A percentile compares a stretch with the other conserved stretches of the same genome.
phyloP scores from a whole-genome alignment of 37 sponge, comb jelly and placozoan species.

The Cladorhizidae sp. region DNA sequence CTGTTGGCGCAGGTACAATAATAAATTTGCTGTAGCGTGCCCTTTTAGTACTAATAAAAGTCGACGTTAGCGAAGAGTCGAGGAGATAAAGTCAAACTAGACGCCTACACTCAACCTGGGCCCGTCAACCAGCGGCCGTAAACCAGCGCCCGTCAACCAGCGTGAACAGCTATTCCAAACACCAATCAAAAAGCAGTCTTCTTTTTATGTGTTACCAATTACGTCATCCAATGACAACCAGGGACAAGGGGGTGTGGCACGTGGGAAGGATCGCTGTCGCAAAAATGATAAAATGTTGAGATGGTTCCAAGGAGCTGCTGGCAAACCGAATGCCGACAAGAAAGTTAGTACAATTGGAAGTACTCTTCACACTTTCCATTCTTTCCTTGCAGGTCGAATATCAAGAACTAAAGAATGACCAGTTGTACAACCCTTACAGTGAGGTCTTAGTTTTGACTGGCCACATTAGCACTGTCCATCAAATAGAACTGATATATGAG shows the following conservation, averaged over 20 bases:
- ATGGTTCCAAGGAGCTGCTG: slow-evolving; percentile 3
- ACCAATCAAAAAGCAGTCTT: not conserved
- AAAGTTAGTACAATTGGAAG: not conserved
- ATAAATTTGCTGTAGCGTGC: too few species aligned
- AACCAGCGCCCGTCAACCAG: not conserved
- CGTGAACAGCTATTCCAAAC: not conserved
- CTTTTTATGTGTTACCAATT: not conserved
- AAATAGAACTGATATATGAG: slow-evolving; percentile 36
- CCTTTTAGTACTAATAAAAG: too few species aligned
- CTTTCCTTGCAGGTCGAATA: slow-evolving; percentile 7
- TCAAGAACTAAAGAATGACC: slow-evolving; percentile 35
- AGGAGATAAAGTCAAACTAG: too few species aligned
- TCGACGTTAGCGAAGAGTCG: too few species aligned
- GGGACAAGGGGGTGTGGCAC: not conserved
- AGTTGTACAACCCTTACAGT: slow-evolving; percentile 50
- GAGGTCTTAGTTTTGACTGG: slow-evolving; percentile 48
- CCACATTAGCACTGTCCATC: slow-evolving; percentile 45
- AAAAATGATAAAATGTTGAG: not conserved
- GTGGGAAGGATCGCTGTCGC: not conserved
- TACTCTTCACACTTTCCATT: not conserved
- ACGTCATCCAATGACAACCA: too few species aligned
- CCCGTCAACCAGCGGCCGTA: too few species aligned
- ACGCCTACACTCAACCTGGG: too few species aligned
- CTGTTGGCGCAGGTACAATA: too few species aligned
- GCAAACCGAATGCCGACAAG: not conserved